These are phyloP conservation scores for Drosophila pachea DNA, from an alignment of 1,140 invertebrate species.

Conservation along the genomic window DNA sequence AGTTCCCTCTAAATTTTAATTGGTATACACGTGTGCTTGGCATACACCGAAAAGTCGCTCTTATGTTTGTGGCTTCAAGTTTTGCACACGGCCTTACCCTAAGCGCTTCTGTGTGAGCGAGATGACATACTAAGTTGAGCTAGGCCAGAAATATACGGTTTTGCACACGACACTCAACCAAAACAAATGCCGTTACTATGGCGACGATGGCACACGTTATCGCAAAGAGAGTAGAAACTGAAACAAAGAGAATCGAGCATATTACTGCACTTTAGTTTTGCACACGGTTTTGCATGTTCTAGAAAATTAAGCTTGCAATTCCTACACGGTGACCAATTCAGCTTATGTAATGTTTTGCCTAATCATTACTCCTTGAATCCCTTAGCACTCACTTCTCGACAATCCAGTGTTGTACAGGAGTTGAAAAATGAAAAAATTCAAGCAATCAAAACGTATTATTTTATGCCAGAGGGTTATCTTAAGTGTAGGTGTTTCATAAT, in stretches of 20 bases:
- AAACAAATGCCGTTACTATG: slow-evolving; percentile 74
- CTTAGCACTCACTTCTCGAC: slow-evolving; percentile 8
- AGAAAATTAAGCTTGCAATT: slow-evolving; percentile 30
- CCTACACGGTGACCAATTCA: not conserved
- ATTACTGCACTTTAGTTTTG: slow-evolving; percentile 50
- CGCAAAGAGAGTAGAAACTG: slow-evolving; percentile 22
- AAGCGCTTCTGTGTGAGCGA: slow-evolving; percentile 26
- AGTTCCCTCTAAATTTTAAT: slow-evolving; percentile 6
- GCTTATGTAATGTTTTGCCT: slow-evolving; percentile 15
- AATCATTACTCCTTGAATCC: not conserved
- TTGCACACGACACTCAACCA: slow-evolving; percentile 68
- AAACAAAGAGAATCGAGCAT: not conserved
- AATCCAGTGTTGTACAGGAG: slow-evolving; percentile 43
- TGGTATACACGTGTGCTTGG: not conserved
- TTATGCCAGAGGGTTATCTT: not conserved
- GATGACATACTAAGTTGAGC: not conserved
- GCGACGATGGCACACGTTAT: slow-evolving; percentile 63
- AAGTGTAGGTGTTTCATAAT: slow-evolving; percentile 17
- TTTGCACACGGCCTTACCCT: slow-evolving; percentile 58
- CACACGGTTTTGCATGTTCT: slow-evolving; percentile 42
- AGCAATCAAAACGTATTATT: slow-evolving; percentile 5
- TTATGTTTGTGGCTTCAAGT: slow-evolving; percentile 25
- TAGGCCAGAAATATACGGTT: slow-evolving; percentile 30
- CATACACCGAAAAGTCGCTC: not conserved
- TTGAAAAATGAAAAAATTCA: slow-evolving; percentile 16